phyloP scores from a whole-genome alignment of 2,888 invertebrate species.

The Operophtera brumata region DNA sequence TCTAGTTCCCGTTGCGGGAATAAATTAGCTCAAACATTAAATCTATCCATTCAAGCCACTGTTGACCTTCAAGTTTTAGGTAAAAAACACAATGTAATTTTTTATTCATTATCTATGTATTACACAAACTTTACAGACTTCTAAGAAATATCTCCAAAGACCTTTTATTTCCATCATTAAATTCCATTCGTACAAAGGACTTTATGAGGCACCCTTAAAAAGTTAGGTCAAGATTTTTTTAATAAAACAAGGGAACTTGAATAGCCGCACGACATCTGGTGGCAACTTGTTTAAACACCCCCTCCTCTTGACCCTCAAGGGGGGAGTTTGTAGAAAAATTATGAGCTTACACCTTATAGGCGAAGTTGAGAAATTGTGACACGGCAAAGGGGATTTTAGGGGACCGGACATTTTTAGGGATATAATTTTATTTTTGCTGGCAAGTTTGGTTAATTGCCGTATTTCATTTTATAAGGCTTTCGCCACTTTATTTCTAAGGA shows the following conservation, averaged over 20 bases:
- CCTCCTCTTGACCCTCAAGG: conserved; percentile 27
- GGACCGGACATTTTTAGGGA: conserved; percentile 16
- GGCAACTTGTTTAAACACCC: conserved; percentile 42
- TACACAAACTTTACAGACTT: neutral
- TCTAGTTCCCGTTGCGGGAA: no score
- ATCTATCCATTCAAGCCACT: no score
- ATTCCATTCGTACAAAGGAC: conserved; percentile 26
- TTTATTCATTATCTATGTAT: no score
- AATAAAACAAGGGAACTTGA: conserved; percentile 59
- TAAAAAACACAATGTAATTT: no score
- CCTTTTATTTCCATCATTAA: conserved; percentile 32
- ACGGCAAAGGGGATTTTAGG: conserved; percentile 23
- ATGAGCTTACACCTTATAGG: conserved; percentile 44
- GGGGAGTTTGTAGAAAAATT: conserved; percentile 34
- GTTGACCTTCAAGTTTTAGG: no score
- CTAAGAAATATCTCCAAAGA: conserved; percentile 1
- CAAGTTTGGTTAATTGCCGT: conserved; percentile 11
- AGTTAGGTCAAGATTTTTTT: conserved; percentile 55
- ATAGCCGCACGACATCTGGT: conserved; percentile 54
- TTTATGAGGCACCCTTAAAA: conserved; percentile 35
- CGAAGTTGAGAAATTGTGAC: conserved; percentile 47
- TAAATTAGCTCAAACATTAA: no score
- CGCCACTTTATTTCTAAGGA: no score
- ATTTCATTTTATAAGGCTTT: conserved; percentile 1
- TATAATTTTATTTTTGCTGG: conserved; percentile 12